These are phyloP conservation scores for Leiothrix lutea DNA, from an alignment of 2,113 vertebrate species.

Conservation along the genomic window DNA sequence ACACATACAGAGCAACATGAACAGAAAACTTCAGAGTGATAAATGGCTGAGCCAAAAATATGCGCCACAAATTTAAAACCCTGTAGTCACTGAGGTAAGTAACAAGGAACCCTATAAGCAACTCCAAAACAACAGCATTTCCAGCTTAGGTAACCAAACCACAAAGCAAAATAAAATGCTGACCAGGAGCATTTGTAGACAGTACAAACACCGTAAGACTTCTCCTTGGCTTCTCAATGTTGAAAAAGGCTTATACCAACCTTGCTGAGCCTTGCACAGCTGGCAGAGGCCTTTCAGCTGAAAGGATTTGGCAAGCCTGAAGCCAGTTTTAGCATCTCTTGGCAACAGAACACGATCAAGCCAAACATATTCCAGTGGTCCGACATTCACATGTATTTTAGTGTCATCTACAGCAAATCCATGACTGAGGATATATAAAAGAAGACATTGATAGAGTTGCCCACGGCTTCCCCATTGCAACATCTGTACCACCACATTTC, in stretches of 20 bases:
- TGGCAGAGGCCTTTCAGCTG: background rate
- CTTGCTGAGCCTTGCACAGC: background rate
- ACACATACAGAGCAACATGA: background rate
- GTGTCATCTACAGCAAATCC: background rate
- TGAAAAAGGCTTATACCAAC: background rate
- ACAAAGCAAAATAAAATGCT: background rate
- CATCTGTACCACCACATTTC: background rate
- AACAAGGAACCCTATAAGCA: background rate
- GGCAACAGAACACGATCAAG: background rate
- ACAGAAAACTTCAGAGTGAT: background rate
- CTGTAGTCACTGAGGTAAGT: background rate
- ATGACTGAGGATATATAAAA: background rate
- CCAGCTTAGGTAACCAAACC: background rate
- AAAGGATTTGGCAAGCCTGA: background rate
- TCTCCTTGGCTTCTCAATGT: background rate
- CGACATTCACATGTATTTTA: background rate
- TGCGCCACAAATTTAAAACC: background rate
- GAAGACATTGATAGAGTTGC: background rate
- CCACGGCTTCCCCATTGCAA: background rate
- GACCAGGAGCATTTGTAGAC: background rate
- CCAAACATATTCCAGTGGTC: background rate
- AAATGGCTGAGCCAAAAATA: background rate
- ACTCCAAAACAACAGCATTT: background rate
- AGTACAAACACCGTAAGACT: background rate
- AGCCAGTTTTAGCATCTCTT: background rate